phyloP scores from a whole-genome alignment of 2,113 vertebrate species.

The Hepsetus odoe region DNA sequence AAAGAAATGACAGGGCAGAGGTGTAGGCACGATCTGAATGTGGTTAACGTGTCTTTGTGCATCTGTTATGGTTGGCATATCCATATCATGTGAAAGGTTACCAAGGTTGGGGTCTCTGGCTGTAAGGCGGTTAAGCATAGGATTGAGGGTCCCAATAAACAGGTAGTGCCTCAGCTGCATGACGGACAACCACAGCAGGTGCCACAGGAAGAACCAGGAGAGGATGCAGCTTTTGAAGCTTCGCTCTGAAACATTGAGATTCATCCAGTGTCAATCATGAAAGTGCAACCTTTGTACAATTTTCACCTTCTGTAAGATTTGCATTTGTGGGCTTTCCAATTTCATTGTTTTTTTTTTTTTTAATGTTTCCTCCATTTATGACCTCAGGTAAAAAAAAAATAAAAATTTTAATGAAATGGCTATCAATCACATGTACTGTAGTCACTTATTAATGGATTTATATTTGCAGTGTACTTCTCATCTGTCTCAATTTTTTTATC shows the following conservation, averaged over 20 bases:
- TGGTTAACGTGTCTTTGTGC: constrained; percentile 5
- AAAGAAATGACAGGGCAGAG: constrained; percentile 7
- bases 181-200: constrained; percentile 86
- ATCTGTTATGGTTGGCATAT: constrained; percentile 48
- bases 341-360: too few relatives aligned
- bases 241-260: constrained; percentile 52
- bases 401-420: too few relatives aligned
- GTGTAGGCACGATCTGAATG: background rate
- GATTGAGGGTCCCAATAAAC: constrained; percentile 91
- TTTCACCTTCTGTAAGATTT: too few relatives aligned
- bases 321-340: too few relatives aligned
- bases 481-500: too few relatives aligned
- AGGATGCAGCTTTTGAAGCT: constrained; percentile 75
- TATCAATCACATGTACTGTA: too few relatives aligned
- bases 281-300: background rate
- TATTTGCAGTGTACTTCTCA: too few relatives aligned
- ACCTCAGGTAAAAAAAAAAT: too few relatives aligned
- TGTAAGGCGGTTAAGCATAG: constrained; percentile 78
- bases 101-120: constrained; percentile 64
- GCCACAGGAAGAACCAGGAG: constrained; percentile 81
- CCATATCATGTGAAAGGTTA: constrained; percentile 57
- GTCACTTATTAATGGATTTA: too few relatives aligned
- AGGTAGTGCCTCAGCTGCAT: constrained; percentile 91
- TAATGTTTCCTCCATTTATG: too few relatives aligned
- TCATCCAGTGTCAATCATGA: background rate